Evolutionary conservation across 2,888 invertebrate genomes (phyloP).

Genomic region (Diploptera punctata): DNA sequence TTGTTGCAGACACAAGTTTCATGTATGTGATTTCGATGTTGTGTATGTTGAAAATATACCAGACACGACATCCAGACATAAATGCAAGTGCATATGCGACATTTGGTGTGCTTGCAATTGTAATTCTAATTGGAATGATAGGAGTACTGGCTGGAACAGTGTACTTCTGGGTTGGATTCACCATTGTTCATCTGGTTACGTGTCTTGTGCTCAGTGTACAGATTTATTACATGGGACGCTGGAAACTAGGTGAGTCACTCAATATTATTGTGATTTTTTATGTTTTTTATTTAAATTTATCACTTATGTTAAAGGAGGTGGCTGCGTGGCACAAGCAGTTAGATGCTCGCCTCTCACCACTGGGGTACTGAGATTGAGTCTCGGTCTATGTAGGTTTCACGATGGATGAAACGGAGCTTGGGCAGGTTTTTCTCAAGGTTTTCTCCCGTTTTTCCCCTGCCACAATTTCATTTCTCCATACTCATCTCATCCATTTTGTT

Average conservation of each 20-base stretch:
- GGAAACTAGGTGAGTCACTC: slow-evolving; percentile 65
- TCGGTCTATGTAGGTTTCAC: too few relatives aligned
- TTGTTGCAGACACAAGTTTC: slow-evolving; percentile 91
- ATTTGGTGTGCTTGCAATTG: slow-evolving; percentile 77
- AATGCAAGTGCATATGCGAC: slow-evolving; percentile 83
- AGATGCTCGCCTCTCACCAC: too few relatives aligned
- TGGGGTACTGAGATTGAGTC: too few relatives aligned
- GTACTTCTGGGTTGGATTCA: slow-evolving; percentile 76
- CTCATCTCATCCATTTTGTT: too few relatives aligned
- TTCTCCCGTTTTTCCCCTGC: too few relatives aligned
- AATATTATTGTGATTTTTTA: too few relatives aligned
- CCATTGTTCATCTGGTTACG: slow-evolving; percentile 68
- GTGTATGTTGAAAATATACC: slow-evolving; percentile 87
- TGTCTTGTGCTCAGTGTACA: slow-evolving; percentile 72
- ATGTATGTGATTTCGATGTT: slow-evolving; percentile 92
- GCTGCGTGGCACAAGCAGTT: too few relatives aligned
- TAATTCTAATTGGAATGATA: slow-evolving; percentile 65
- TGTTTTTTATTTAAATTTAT: too few relatives aligned
- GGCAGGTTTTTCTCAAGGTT: too few relatives aligned
- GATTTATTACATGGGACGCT: slow-evolving; percentile 78
- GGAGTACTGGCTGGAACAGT: slow-evolving; percentile 70
- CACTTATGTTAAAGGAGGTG: too few relatives aligned
- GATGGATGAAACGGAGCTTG: too few relatives aligned
- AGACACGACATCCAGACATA: slow-evolving; percentile 87
- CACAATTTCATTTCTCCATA: too few relatives aligned